A percentile compares a stretch with the other conserved stretches of the same genome.
Evolutionary conservation across 2,888 invertebrate species (phyloP).

Genomic region (Brachyopa scutellaris): DNA sequence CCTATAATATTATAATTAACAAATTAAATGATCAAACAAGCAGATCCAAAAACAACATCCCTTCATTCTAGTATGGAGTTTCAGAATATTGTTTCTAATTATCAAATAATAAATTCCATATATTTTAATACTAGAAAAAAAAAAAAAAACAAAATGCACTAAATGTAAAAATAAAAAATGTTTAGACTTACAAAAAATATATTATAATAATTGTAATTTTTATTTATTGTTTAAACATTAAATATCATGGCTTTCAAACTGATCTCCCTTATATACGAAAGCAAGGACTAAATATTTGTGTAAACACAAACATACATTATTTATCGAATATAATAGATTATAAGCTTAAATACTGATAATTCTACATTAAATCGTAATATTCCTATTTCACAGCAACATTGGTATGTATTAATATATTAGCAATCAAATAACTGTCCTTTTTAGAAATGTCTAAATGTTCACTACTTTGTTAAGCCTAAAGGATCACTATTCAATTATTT

Average conservation of each 20-base stretch:
- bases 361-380: conserved; percentile 57
- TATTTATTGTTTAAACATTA: conserved; percentile 44
- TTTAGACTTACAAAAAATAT: too few relatives aligned
- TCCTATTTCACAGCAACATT: conserved; percentile 29
- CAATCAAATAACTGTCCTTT: too few relatives aligned
- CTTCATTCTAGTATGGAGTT: not conserved
- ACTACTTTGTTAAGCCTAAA: too few relatives aligned
- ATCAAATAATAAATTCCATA: not conserved
- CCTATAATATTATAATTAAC: conserved; percentile 5
- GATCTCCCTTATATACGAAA: conserved; percentile 67
- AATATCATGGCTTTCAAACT: conserved; percentile 66
- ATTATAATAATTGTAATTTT: conserved; percentile 1
- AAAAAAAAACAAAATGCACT: not conserved
- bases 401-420: not conserved
- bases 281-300: conserved; percentile 59
- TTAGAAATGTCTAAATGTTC: too few relatives aligned
- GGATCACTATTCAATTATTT: too few relatives aligned
- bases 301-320: conserved; percentile 42
- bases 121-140: not conserved
- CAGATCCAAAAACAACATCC: not conserved
- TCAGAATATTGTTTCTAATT: not conserved
- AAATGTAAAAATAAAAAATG: too few relatives aligned
- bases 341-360: conserved; percentile 16
- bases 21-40: not conserved
- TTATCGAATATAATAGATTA: conserved; percentile 40